Base-by-base conservation (phyloP, 2,888 invertebrate species). In the Cephus runcator region DNA sequence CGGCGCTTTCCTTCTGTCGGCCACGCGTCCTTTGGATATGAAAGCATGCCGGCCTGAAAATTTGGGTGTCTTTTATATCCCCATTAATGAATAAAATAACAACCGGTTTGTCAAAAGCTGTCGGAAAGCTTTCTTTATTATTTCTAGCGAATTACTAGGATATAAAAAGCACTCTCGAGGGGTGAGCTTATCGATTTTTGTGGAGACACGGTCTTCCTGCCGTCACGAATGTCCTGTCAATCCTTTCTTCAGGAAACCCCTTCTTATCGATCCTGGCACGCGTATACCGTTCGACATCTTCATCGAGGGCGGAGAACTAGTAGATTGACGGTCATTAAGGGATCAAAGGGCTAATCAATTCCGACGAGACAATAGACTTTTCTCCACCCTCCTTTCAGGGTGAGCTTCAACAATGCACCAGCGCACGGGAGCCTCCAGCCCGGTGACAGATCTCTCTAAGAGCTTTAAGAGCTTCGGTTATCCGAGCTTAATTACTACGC, bases 381-480 rank as follows among this genome's bases (percentile, higher is more conserved):
- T 83, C 82, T 81, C 82, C 73, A 34, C 35, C 71, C 33, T 71
- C 69, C 76, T 31, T 71, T 71, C 71, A 71, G 33, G 15, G 12
- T 33, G 31, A 34, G 33, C 33, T 34, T 4, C 33, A 2, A 34
- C 33, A 71, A 71, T 34, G 71, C 33, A 33, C 31, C 71, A 74
- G 33, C 36, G 73, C 73, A 34, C 34, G 40, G 34, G 4, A 33
- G 74, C 35, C 35, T 23, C 34, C 73, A 34, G 11, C 78, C 56
- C 9, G 9, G 23, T 56, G 56, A 23, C 23, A 23, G 56, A 56
- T 23, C 56, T 23, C 23, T 56, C 56, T 9, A 23, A 33, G 33
- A 34, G 83, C 80, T 80, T 86, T 83, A 85, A 83, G 83, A 82
- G 85, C 74, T 79, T 15, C 82, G 85, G 86, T 85, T 85, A 85